Conservation (phyloP, 1,140 invertebrate species). For the Acromyrmex heyeri region DNA sequence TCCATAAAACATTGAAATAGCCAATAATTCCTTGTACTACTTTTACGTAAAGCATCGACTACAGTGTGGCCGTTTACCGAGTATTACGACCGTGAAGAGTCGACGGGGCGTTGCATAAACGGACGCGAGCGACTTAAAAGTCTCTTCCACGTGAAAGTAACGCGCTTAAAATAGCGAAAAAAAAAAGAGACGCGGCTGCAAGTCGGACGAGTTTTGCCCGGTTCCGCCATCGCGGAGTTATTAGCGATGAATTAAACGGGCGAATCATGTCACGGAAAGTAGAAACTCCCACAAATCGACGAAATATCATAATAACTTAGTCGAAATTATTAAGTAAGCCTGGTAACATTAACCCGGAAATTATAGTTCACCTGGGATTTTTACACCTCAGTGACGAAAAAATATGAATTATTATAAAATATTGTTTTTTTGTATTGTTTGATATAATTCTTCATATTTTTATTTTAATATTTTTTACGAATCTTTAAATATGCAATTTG, state of each 20-base stretch:
- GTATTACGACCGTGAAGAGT: constrained; percentile 37
- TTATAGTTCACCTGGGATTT: too few species aligned
- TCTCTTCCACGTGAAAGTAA: constrained; percentile 60
- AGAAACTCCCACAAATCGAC: constrained; percentile 32
- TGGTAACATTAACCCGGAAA: not conserved
- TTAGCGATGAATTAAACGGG: constrained; percentile 50
- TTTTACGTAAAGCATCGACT: constrained; percentile 19
- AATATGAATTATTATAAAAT: too few species aligned
- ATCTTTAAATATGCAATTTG: too few species aligned
- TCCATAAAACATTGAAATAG: constrained; percentile 18
- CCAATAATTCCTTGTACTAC: constrained; percentile 34
- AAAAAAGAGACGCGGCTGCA: constrained; percentile 33
- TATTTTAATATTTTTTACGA: too few species aligned
- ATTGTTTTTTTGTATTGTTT: too few species aligned
- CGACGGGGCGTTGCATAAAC: constrained; percentile 62
- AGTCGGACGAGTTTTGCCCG: constrained; percentile 26
- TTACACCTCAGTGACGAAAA: too few species aligned
- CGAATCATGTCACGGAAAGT: constrained; percentile 37
- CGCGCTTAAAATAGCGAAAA: constrained; percentile 50
- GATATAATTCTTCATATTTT: too few species aligned
- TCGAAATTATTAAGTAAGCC: not conserved
- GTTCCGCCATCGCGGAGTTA: not conserved
- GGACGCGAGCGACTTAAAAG: constrained; percentile 45
- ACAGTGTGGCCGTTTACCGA: constrained; percentile 24
- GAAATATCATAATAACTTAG: constrained; percentile 28